A percentile compares a stretch with the other conserved stretches of the same genome.
Evolutionary conservation across 2,888 invertebrate genomes (phyloP).

Genomic region (Diarsia brunnea): DNA sequence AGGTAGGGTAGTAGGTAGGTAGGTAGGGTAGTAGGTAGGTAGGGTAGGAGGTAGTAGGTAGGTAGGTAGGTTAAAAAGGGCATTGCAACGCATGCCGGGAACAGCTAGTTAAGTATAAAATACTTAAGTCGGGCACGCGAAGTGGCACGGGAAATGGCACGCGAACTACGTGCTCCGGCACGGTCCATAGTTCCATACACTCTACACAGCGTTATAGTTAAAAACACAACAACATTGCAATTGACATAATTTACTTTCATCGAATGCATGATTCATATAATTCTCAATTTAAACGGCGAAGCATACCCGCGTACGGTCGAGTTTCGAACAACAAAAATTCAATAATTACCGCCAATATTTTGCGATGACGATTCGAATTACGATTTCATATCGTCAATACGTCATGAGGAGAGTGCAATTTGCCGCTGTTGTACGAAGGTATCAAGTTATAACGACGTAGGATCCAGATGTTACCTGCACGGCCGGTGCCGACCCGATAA

Average conservation of each 20-base stretch:
- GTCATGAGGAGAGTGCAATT: constrained; percentile 64
- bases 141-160: too few relatives aligned
- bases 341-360: constrained; percentile 48
- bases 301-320: constrained; percentile 1
- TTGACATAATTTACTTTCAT: constrained; percentile 27
- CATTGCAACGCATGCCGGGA: too few relatives aligned
- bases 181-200: neutral
- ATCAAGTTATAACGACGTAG: constrained; percentile 67
- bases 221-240: constrained; percentile 27
- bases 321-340: constrained; percentile 29
- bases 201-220: constrained; percentile 16
- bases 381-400: constrained; percentile 41
- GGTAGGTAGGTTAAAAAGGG: too few relatives aligned
- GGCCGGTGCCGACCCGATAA: constrained; percentile 58
- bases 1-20: too few relatives aligned
- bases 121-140: too few relatives aligned
- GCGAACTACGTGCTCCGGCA: too few relatives aligned
- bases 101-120: too few relatives aligned
- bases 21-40: too few relatives aligned
- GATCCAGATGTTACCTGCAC: constrained; percentile 70
- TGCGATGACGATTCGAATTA: constrained; percentile 42
- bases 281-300: constrained; percentile 47
- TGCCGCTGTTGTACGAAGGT: constrained; percentile 58
- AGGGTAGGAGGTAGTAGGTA: too few relatives aligned
- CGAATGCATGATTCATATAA: constrained; percentile 33